Percentiles rank a stretch among this genome's conserved stretches.
These are phyloP conservation scores for Listrodromus nycthemerus DNA, from an alignment of 2,888 invertebrate species.

Conservation along the genomic window DNA sequence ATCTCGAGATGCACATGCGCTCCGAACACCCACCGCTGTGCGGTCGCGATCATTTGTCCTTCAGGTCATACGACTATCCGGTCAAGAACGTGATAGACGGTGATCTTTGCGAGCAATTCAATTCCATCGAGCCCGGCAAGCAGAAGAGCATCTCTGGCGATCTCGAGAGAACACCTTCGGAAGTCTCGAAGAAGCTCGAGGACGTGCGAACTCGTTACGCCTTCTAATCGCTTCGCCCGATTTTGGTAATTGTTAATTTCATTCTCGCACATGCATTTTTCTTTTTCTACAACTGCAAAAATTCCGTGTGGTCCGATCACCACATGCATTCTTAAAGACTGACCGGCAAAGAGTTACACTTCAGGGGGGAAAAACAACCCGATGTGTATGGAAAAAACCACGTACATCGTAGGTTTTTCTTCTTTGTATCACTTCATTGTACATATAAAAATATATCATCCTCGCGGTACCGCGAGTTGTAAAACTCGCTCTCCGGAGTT, in stretches of 20 bases:
- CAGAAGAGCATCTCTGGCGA: conserved; percentile 98
- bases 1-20: conserved; percentile 99
- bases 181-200: conserved; percentile 99
- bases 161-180: conserved; percentile 97
- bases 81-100: conserved; percentile 99
- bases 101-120: conserved; percentile 99
- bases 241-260: conserved; percentile 14
- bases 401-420: not conserved
- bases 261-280: conserved; percentile 26
- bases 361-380: not conserved
- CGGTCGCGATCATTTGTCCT: conserved; percentile 98
- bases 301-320: conserved; percentile 17
- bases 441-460: conserved; percentile 55
- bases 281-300: conserved; percentile 20
- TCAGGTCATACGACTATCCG: conserved; percentile 98
- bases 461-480: no score
- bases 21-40: conserved; percentile 98
- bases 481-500: conserved; percentile 20
- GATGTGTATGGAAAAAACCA: not conserved
- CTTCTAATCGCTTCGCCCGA: conserved; percentile 88
- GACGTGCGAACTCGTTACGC: conserved; percentile 99
- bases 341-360: conserved; percentile 45
- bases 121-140: conserved; percentile 96
- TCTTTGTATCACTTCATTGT: conserved; percentile 43
- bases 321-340: conserved; percentile 62